phyloP scores from a whole-genome alignment of 2,113 vertebrate genomes.

The Vulpes ferrilata region DNA sequence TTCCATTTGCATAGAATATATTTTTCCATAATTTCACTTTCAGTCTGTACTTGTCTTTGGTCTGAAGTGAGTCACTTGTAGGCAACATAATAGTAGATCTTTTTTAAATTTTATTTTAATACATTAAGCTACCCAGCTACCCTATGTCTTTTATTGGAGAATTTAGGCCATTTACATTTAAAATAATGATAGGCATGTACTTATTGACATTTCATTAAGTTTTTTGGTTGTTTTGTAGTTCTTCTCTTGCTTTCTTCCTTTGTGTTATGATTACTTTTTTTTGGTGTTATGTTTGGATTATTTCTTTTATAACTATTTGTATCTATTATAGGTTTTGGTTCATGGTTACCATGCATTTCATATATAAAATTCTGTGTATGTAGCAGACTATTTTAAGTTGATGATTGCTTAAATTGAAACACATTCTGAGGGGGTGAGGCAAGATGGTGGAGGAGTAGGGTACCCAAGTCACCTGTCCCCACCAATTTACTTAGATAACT shows the following conservation, averaged over 20 bases:
- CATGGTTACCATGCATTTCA: not conserved
- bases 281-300: not conserved
- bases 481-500: no score
- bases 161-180: not conserved
- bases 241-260: not conserved
- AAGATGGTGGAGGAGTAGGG: no score
- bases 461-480: no score
- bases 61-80: not conserved
- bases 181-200: not conserved
- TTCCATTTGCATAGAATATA: not conserved
- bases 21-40: not conserved
- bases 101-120: not conserved
- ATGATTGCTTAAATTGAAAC: not conserved
- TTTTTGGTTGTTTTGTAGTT: not conserved
- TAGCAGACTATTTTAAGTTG: not conserved
- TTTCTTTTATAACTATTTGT: not conserved
- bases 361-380: not conserved
- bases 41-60: not conserved
- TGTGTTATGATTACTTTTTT: not conserved
- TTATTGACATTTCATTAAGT: not conserved
- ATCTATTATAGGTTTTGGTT: not conserved
- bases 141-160: not conserved
- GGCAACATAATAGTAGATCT: not conserved
- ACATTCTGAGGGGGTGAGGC: not conserved
- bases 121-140: not conserved